A percentile compares a stretch with the other conserved stretches of the same genome.
These are phyloP conservation scores for Sphaeridia pumilis DNA, from an alignment of 2,888 invertebrate species.

Conservation along the genomic window DNA sequence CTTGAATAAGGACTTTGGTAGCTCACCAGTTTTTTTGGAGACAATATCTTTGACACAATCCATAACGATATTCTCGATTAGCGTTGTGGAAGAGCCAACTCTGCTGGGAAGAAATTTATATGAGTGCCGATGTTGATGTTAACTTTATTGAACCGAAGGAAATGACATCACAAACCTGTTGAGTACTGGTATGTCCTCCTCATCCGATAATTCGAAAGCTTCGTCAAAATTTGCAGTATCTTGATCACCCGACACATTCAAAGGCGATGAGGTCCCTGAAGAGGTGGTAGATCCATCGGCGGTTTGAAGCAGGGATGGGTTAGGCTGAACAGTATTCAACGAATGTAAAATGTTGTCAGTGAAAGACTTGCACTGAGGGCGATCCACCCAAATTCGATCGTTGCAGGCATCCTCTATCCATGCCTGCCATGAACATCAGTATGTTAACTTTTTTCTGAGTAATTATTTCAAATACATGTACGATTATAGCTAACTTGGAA, in stretches of 20 bases:
- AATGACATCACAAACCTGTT: conserved; percentile 17
- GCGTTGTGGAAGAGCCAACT: conserved; percentile 15
- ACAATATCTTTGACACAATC: conserved; percentile 25
- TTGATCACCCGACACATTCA: conserved; percentile 12
- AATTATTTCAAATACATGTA: background rate
- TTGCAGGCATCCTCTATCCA: conserved; percentile 91
- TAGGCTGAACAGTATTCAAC: conserved; percentile 66
- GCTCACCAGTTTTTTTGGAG: conserved; percentile 29
- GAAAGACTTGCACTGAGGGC: conserved; percentile 76
- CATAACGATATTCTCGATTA: conserved; percentile 20
- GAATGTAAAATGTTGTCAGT: conserved; percentile 82
- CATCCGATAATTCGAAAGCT: conserved; percentile 19
- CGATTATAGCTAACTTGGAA: conserved; percentile 52
- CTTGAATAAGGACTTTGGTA: conserved; percentile 27
- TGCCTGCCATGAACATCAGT: conserved; percentile 45
- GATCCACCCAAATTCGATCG: conserved; percentile 88
- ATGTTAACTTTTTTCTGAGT: background rate
- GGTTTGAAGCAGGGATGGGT: conserved; percentile 52
- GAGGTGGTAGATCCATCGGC: conserved; percentile 18
- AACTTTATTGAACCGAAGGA: background rate
- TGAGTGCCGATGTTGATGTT: background rate
- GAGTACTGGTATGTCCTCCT: conserved; percentile 11
- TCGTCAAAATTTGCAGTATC: conserved; percentile 22
- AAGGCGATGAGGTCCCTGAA: conserved; percentile 26
- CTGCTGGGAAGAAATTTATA: conserved; percentile 1